Evolutionary conservation across 2,797 vertebrate species (phyloP), one percentile per base, ranked within the genome.

Genomic region (Hafferia zeledoni): DNA sequence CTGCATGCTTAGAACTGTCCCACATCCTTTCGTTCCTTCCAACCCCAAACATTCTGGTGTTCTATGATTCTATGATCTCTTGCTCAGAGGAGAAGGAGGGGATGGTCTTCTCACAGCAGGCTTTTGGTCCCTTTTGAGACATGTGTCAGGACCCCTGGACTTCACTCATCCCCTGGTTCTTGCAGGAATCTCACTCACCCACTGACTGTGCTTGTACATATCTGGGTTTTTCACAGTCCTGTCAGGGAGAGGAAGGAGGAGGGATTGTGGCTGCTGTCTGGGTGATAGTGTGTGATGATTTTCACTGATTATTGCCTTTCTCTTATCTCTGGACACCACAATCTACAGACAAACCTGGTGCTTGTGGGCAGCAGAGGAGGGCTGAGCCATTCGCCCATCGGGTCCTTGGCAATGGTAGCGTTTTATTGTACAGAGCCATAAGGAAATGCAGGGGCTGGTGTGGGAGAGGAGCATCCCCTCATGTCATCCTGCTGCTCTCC

Each of bases 241-340:
- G 4, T 3, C 11, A n/a, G 47, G 39, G 28, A 84, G 68, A 75
- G 37, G 57, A 84, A 65, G 72, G 46, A 83, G 79, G 8, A 83
- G 41, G 5, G 64, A 23, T 49, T 1, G 55, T 46, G 71, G 72
- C 76, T 50, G 84, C 94, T 71, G 76, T 15, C 39, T 13, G 30
- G 80, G 61, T 41, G 59, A 83, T 17, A 10, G 5, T 23, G 39
- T 16, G 3, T 23, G 87, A 68, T 63, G 82, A 37, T 76, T 44
- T 47, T 22, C 91, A 60, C 71, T 46, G 64, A 63, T 64, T 64
- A 55, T 13, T 67, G 71, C 87, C 50, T 24, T 53, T 52, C 87
- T 13, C 87, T 89, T 67, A 46, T 92, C 93, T 95, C 56, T 91
- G 69, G 84, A 47, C 71, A 46, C 44, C 78, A 19, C 84, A 17